A percentile compares a stretch with the other conserved stretches of the same genome.
These are phyloP conservation scores for Drosophila cognata DNA, from an alignment of 2,888 invertebrate species.

Conservation along the genomic window DNA sequence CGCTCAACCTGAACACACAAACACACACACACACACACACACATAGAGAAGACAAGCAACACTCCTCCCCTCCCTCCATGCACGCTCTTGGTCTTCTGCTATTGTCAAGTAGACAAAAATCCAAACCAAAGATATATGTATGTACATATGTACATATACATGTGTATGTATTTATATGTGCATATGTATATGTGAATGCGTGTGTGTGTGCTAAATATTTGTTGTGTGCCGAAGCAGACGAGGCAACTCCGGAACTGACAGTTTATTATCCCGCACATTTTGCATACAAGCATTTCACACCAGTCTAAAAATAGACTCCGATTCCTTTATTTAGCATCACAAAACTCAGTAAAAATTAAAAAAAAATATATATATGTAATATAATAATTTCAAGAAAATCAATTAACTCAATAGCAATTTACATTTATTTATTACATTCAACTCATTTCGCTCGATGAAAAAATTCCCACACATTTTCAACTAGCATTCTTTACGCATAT, in stretches of 20 bases:
- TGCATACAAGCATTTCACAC: conserved; percentile 17
- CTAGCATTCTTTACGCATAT: not conserved
- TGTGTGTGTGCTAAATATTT: conserved; percentile 26
- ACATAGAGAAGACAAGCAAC: not conserved
- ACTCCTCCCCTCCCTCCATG: not conserved
- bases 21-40: not conserved
- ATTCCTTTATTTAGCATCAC: conserved; percentile 23
- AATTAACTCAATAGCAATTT: conserved; percentile 11
- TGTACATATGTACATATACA: not conserved
- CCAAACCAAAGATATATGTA: conserved; percentile 44
- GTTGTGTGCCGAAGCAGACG: conserved; percentile 28
- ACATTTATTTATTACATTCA: not conserved
- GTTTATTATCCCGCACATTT: conserved; percentile 44
- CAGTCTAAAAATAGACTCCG: conserved; percentile 9
- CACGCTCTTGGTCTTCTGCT: conserved; percentile 18
- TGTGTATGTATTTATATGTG: not conserved
- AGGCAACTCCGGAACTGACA: conserved; percentile 27
- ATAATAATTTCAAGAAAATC: conserved; percentile 14
- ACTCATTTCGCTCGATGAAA: not conserved
- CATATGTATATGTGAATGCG: not conserved
- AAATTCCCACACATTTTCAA: not conserved
- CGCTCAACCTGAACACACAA: not conserved
- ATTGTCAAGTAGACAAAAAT: conserved; percentile 60
- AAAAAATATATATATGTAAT: not conserved
- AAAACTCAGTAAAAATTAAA: conserved; percentile 1